A percentile compares a stretch with the other conserved stretches of the same genome.
These are phyloP conservation scores for Neoniphon sammara DNA, from an alignment of 2,797 vertebrate species.

Conservation along the genomic window DNA sequence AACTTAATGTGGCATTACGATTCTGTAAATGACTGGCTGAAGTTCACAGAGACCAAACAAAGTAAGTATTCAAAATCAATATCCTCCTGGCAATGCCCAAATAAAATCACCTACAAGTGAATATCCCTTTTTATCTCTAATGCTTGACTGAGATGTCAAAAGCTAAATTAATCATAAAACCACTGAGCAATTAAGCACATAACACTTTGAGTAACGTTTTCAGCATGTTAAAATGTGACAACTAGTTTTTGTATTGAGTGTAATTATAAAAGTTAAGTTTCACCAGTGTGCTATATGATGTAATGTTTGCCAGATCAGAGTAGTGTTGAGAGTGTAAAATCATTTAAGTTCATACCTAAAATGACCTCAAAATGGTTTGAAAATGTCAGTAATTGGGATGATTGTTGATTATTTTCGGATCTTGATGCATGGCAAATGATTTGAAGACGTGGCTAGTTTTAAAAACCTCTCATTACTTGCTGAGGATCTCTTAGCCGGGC, in stretches of 20 bases:
- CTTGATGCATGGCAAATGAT: conserved; percentile 60
- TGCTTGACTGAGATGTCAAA: conserved; percentile 18
- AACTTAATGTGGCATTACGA: conserved; percentile 51
- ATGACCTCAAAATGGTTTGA: conserved; percentile 30
- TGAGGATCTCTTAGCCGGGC: conserved; percentile 56
- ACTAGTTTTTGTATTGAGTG: conserved; percentile 18
- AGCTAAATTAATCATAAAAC: conserved; percentile 36
- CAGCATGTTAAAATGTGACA: conserved; percentile 32
- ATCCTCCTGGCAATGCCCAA: conserved; percentile 34
- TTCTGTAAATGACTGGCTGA: conserved; percentile 57
- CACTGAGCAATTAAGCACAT: conserved; percentile 9
- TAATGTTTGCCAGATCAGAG: neutral
- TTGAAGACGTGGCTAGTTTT: conserved; percentile 38
- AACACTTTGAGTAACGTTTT: conserved; percentile 38
- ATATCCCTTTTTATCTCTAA: neutral
- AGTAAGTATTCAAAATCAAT: conserved; percentile 29
- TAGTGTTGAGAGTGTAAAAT: conserved; percentile 25
- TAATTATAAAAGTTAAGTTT: conserved; percentile 21
- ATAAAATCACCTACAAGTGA: conserved; percentile 9
- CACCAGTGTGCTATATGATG: conserved; percentile 13
- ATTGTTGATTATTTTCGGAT: conserved; percentile 35
- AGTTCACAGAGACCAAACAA: conserved; percentile 25
- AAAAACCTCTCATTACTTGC: conserved; percentile 64
- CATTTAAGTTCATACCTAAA: conserved; percentile 27
- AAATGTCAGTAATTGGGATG: conserved; percentile 46